Evolutionary conservation across 2,888 invertebrate genomes (phyloP), one percentile per base, ranked within the genome.

Genomic region (Agrypnus murinus): DNA sequence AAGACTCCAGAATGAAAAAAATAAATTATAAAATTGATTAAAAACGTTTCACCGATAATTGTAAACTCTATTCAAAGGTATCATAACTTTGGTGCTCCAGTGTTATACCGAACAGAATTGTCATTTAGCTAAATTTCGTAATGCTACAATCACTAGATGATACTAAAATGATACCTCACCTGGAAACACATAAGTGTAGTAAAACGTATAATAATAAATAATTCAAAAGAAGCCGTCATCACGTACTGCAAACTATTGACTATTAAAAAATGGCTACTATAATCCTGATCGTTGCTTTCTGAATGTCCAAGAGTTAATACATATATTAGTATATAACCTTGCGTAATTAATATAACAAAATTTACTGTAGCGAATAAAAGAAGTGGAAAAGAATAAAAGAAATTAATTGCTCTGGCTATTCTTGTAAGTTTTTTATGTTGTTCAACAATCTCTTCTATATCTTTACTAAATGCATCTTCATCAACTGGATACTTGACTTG

Each of bases 371-470:
- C 60, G 34, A 40, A 67, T 5, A 65, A 19, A 3, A 76, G 45
- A 0, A 74, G n/a, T 34, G 74, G 60, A 12, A 75, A 60, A 0
- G 75, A 65, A 46, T 65, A 75, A 32, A 19, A 58, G 1, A n/a
- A 15, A 40, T 76, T 75, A 25, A 68, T 43, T 15, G 43, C 19
- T 59, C 34, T 60, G 12, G 59, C 48, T 9, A 69, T 34, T 34
- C 55, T 65, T 1, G 58, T 55, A 2, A 76, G 57, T 34, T 38
- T 69, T 65, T 74, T 67, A 43, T 76, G 76, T 14, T 66, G 17
- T 14, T 59, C 40, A 2, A 65, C 46, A 15, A 75, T 32, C 12
- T 63, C 31, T 9, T 55, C 53, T 0, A 75, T 36, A 31, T 64
- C 43, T 25, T 65, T 50, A 14, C 36, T 45, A 58, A 76, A 76